phyloP scores from a whole-genome alignment of 1,140 invertebrate species.

The Hyposmocoma kahamanoa region DNA sequence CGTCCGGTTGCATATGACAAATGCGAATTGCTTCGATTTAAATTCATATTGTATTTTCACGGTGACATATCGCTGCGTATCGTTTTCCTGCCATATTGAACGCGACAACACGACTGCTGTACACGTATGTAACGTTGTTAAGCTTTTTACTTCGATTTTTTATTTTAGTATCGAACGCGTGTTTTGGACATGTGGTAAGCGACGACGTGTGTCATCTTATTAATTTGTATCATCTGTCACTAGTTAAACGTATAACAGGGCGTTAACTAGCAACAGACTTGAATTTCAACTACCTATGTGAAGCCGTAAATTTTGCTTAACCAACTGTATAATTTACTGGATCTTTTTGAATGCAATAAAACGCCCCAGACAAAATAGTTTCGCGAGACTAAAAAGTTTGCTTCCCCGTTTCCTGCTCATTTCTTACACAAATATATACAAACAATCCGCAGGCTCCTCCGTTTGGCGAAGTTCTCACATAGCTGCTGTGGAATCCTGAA shows the following conservation, averaged over 20 bases:
- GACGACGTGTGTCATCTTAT: slow-evolving; percentile 17
- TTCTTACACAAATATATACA: slow-evolving; percentile 58
- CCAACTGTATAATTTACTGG: slow-evolving; percentile 4
- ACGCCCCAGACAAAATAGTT: not conserved
- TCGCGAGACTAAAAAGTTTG: slow-evolving; percentile 28
- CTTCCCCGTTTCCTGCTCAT: slow-evolving; percentile 41
- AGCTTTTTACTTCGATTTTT: slow-evolving; percentile 17
- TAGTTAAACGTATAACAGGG: too few species aligned
- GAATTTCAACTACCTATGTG: too few species aligned
- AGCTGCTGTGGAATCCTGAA: slow-evolving; percentile 45
- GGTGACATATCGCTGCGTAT: slow-evolving; percentile 13
- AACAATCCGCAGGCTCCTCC: slow-evolving; percentile 38
- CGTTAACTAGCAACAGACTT: too few species aligned
- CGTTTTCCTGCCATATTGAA: slow-evolving; percentile 32
- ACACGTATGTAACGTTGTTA: not conserved
- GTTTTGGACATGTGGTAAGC: slow-evolving; percentile 32
- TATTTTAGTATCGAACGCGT: slow-evolving; percentile 14
- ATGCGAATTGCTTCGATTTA: slow-evolving; percentile 24
- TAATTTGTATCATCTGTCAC: slow-evolving; percentile 22
- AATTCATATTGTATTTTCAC: slow-evolving; percentile 10
- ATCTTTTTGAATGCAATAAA: not conserved
- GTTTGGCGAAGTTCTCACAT: slow-evolving; percentile 48
- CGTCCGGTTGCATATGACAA: slow-evolving; percentile 25
- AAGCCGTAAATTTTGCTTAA: slow-evolving; percentile 1
- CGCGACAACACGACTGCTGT: slow-evolving; percentile 17